Conservation (phyloP, 2,888 invertebrate species). For the Phymatocera aterrima region DNA sequence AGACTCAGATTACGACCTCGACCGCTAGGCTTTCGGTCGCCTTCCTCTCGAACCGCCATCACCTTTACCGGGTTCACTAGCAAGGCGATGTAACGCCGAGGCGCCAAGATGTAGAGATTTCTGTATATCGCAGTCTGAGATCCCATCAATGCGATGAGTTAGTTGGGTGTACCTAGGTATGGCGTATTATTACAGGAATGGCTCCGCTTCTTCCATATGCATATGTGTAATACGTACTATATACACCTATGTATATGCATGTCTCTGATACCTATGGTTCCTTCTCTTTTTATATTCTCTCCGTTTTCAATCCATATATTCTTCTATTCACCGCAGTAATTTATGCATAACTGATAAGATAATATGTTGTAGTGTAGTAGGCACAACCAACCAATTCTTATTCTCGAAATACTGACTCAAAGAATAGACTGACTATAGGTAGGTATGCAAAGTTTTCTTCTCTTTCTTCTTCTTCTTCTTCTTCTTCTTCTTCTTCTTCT, state of each 20-base stretch:
- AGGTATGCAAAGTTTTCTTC: no score
- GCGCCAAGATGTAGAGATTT: not conserved
- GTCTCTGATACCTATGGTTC: no score
- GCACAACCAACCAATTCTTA: no score
- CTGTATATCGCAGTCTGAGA: constrained; percentile 9
- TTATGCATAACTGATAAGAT: no score
- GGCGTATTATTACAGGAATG: not conserved
- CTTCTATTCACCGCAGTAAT: no score
- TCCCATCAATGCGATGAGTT: not conserved
- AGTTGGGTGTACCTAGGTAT: not conserved
- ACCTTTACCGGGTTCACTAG: not conserved
- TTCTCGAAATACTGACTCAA: no score
- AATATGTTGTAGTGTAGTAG: no score
- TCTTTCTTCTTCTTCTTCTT: no score
- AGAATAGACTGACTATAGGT: no score
- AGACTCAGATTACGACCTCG: constrained; percentile 15
- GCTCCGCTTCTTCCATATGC: not conserved
- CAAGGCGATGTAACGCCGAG: not conserved
- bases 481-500: not conserved
- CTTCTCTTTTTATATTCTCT: not conserved
- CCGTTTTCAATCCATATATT: not conserved
- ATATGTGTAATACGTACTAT: not conserved
- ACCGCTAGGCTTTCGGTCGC: constrained; percentile 3
- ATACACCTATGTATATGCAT: not conserved
- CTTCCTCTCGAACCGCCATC: not conserved